phyloP scores from a whole-genome alignment of 1,140 invertebrate genomes.

The Zaprionus nigranus region DNA sequence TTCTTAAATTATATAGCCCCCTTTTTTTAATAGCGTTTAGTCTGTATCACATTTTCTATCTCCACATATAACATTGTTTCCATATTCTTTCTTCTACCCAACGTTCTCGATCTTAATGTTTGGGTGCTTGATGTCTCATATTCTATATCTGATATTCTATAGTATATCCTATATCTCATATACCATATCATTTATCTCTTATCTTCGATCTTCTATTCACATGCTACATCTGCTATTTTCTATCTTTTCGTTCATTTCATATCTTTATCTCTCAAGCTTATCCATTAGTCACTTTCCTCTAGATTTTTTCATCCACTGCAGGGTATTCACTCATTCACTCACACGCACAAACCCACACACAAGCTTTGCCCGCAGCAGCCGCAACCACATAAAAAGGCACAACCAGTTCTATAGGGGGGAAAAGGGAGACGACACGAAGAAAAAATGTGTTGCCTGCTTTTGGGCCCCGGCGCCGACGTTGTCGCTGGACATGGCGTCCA shows the following conservation, averaged over 20 bases:
- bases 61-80: too few relatives aligned
- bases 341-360: background rate
- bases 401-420: background rate
- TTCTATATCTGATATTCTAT: too few relatives aligned
- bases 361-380: background rate
- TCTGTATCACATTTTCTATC: too few relatives aligned
- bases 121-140: too few relatives aligned
- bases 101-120: too few relatives aligned
- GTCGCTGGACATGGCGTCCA: background rate
- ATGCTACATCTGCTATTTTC: background rate
- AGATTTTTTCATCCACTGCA: background rate
- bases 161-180: too few relatives aligned
- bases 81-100: too few relatives aligned
- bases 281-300: background rate
- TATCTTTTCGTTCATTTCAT: background rate
- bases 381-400: conserved; percentile 1
- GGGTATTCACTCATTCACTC: background rate
- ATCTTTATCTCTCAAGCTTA: background rate
- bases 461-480: background rate
- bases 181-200: too few relatives aligned
- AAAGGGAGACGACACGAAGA: background rate
- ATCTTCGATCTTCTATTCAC: background rate
- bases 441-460: conserved; percentile 8
- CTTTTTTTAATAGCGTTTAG: too few relatives aligned
- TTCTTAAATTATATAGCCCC: too few relatives aligned